These are phyloP conservation scores for Gisinianus flammeolus DNA, from an alignment of 2,888 invertebrate genomes.

Conservation along the genomic window DNA sequence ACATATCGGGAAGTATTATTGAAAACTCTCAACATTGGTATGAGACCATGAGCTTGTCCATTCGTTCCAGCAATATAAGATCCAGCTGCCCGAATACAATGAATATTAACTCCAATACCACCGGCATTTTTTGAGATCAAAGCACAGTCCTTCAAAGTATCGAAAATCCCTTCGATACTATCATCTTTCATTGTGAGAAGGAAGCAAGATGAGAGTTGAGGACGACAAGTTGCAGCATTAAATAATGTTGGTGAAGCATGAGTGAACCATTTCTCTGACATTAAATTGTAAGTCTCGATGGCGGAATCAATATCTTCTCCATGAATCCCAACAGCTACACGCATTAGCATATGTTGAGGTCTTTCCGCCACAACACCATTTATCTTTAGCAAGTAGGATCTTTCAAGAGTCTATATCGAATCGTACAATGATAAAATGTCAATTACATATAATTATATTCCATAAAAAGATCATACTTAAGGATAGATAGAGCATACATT, in stretches of 20 bases:
- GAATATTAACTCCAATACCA: conserved; percentile 95
- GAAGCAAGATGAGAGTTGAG: conserved; percentile 95
- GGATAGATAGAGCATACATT: background rate
- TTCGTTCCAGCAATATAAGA: conserved; percentile 92
- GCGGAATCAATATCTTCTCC: conserved; percentile 89
- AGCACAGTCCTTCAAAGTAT: conserved; percentile 90
- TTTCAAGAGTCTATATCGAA: conserved; percentile 76
- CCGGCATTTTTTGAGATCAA: conserved; percentile 96
- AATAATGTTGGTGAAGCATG: conserved; percentile 98
- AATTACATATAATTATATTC: too few species aligned
- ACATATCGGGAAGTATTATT: conserved; percentile 96
- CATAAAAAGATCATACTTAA: background rate
- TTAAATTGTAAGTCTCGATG: conserved; percentile 92
- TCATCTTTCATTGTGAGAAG: conserved; percentile 92
- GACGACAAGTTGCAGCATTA: conserved; percentile 87
- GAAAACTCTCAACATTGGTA: conserved; percentile 94
- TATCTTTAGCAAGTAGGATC: conserved; percentile 91
- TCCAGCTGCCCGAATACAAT: conserved; percentile 91
- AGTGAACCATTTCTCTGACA: conserved; percentile 95
- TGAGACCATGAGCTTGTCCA: conserved; percentile 91
- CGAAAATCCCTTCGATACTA: conserved; percentile 93
- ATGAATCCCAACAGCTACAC: conserved; percentile 96
- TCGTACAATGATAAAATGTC: background rate
- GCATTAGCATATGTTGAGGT: conserved; percentile 98
- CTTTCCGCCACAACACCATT: conserved; percentile 91